These are phyloP conservation scores for Volucella inflata DNA, from an alignment of 2,888 invertebrate species.

Conservation along the genomic window DNA sequence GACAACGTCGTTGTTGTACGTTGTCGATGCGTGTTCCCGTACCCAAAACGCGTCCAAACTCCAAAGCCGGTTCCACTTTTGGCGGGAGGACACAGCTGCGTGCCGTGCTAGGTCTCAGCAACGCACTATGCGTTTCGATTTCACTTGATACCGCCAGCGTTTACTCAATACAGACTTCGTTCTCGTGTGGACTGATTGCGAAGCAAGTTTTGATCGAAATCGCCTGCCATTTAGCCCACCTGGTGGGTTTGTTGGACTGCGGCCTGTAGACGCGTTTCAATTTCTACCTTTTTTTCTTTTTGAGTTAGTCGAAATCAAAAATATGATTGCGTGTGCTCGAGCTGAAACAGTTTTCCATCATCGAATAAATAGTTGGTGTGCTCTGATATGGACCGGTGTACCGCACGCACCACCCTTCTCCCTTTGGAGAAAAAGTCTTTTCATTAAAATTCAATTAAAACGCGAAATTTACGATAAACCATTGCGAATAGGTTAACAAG, in stretches of 20 bases:
- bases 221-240: constrained; percentile 64
- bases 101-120: constrained; percentile 2
- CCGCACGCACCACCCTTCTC: constrained; percentile 3
- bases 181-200: constrained; percentile 65
- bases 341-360: constrained; percentile 69
- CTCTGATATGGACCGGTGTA: neutral
- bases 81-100: constrained; percentile 35
- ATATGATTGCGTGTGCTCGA: constrained; percentile 64
- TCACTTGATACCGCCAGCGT: constrained; percentile 65
- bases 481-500: constrained; percentile 46
- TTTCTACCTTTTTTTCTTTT: constrained; percentile 2
- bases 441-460: constrained; percentile 75
- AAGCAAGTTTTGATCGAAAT: constrained; percentile 66
- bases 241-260: constrained; percentile 70
- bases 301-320: constrained; percentile 20
- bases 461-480: constrained; percentile 68
- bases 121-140: constrained; percentile 66
- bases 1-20: neutral
- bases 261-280: neutral
- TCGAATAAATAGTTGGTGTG: neutral
- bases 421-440: constrained; percentile 52
- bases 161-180: constrained; percentile 59
- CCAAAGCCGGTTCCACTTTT: constrained; percentile 61
- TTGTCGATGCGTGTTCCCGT: constrained; percentile 19
- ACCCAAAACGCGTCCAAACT: constrained; percentile 44